phyloP scores from a whole-genome alignment of 2,888 invertebrate genomes.

The Parnassius apollo region DNA sequence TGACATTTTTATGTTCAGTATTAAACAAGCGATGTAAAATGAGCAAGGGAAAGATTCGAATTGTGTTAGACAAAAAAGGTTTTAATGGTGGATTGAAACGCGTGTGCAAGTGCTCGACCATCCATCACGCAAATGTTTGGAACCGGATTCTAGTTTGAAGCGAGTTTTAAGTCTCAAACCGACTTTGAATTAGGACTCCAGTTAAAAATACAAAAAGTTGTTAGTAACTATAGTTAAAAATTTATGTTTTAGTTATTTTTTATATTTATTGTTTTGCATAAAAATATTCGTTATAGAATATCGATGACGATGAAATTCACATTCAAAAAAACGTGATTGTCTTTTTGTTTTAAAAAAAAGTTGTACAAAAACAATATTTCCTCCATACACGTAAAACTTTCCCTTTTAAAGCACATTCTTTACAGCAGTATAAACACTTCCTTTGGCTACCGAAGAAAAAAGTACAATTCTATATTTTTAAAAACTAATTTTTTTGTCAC shows the following conservation, averaged over 20 bases:
- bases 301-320: too few species aligned
- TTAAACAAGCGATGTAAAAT: slow-evolving; percentile 41
- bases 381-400: slow-evolving; percentile 46
- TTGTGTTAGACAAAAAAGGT: slow-evolving; percentile 34
- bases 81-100: slow-evolving; percentile 41
- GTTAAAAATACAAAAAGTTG: slow-evolving; percentile 8
- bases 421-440: slow-evolving; percentile 36
- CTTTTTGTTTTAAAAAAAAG: background rate
- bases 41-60: slow-evolving; percentile 26
- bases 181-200: slow-evolving; percentile 51
- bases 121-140: slow-evolving; percentile 73
- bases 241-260: too few species aligned
- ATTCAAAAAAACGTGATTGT: too few species aligned
- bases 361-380: slow-evolving; percentile 30
- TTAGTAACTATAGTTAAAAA: too few species aligned
- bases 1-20: background rate
- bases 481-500: slow-evolving; percentile 44
- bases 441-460: slow-evolving; percentile 49
- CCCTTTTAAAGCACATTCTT: slow-evolving; percentile 55
- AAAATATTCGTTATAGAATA: too few species aligned
- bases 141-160: slow-evolving; percentile 66
- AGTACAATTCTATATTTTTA: slow-evolving; percentile 38
- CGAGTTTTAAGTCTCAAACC: slow-evolving; percentile 55
- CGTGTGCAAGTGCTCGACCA: slow-evolving; percentile 67
- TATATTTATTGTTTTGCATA: too few species aligned